Evolutionary conservation across 1,140 invertebrate species (phyloP).

Genomic region (Dolichoris vasculosae): DNA sequence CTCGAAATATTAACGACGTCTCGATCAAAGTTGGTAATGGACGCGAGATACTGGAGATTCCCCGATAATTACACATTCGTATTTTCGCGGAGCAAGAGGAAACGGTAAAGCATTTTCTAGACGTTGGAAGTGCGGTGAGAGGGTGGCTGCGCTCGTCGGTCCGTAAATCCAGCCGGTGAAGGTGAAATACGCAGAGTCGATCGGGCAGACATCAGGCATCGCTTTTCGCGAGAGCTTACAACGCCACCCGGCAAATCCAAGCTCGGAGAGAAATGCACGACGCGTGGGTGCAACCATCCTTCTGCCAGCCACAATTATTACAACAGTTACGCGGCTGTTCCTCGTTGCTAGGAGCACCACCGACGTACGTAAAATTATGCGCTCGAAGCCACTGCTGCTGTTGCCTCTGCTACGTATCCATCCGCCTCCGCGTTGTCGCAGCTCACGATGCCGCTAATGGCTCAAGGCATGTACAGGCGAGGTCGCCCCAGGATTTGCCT

Average conservation of each 20-base stretch:
- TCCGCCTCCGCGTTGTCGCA: background rate
- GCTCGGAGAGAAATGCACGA: background rate
- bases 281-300: background rate
- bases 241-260: background rate
- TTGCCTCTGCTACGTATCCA: conserved; percentile 7
- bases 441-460: conserved; percentile 21
- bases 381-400: background rate
- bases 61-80: background rate
- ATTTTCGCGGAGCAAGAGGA: background rate
- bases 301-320: conserved; percentile 38
- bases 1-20: no score
- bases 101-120: background rate
- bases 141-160: background rate
- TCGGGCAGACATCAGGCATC: background rate
- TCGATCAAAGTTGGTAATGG: background rate
- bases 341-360: background rate
- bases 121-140: background rate
- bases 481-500: conserved; percentile 12
- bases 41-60: background rate
- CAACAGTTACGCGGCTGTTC: conserved; percentile 33
- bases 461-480: conserved; percentile 4
- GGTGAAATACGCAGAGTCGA: background rate
- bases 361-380: conserved; percentile 36
- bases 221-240: background rate
- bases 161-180: background rate